phyloP scores from a whole-genome alignment of 2,888 invertebrate genomes.

The Epinotia ramella region DNA sequence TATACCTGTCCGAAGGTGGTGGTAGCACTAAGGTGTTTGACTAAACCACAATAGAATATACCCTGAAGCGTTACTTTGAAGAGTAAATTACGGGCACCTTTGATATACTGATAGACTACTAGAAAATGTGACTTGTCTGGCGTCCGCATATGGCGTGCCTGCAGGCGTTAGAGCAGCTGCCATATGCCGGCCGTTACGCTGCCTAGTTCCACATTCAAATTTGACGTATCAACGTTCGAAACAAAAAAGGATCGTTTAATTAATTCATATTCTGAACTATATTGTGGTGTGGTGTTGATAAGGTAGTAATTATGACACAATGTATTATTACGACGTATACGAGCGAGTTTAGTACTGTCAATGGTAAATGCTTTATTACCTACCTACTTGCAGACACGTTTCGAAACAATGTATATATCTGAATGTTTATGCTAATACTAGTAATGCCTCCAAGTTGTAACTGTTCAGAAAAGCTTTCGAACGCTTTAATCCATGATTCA shows the following conservation, averaged over 20 bases:
- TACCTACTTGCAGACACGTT: slow-evolving; percentile 25
- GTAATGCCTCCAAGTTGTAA: background rate
- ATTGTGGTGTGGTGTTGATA: background rate
- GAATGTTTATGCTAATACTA: background rate
- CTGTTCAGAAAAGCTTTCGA: background rate
- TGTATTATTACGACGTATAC: too few relatives aligned
- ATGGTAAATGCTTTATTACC: slow-evolving; percentile 17
- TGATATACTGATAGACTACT: slow-evolving; percentile 9
- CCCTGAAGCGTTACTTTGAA: slow-evolving; percentile 4
- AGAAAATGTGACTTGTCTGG: slow-evolving; percentile 9
- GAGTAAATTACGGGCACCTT: slow-evolving; percentile 26
- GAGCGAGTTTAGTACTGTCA: slow-evolving; percentile 4
- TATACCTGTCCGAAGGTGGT: background rate
- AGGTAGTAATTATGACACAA: slow-evolving; percentile 18
- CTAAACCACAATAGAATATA: background rate
- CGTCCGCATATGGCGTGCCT: slow-evolving; percentile 59
- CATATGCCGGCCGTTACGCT: slow-evolving; percentile 67
- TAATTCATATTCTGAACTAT: background rate
- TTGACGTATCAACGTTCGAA: slow-evolving; percentile 50
- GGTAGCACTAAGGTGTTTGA: background rate
- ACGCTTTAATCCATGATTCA: background rate
- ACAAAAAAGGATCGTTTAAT: slow-evolving; percentile 23
- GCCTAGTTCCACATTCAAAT: slow-evolving; percentile 59
- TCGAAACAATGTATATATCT: background rate
- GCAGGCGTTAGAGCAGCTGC: slow-evolving; percentile 60